These are phyloP conservation scores for Sthenelais limicola DNA, from an alignment of 2,888 invertebrate genomes.

Conservation along the genomic window DNA sequence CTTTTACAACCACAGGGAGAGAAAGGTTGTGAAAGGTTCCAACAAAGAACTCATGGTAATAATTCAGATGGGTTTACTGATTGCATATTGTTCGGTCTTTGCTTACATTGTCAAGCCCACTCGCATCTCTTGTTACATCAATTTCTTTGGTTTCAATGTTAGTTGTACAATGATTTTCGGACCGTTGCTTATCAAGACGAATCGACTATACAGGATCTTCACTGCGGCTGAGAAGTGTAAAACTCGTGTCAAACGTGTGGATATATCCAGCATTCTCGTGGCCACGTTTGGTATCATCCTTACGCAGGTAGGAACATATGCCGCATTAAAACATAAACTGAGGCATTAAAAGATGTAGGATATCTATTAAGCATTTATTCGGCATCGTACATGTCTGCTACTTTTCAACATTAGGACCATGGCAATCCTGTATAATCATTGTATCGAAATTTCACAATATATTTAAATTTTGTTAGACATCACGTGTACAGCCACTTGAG, in stretches of 20 bases:
- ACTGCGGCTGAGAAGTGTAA: conserved; percentile 29
- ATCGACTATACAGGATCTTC: conserved; percentile 31
- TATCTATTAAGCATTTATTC: too few species aligned
- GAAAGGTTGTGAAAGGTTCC: conserved; percentile 34
- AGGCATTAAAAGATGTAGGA: too few species aligned
- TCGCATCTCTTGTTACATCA: neutral
- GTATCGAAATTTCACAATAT: too few species aligned
- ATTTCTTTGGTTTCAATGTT: conserved; percentile 26
- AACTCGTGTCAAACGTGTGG: neutral
- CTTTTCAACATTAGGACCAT: too few species aligned
- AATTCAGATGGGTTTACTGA: conserved; percentile 7
- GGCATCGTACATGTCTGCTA: too few species aligned
- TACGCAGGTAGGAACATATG: too few species aligned
- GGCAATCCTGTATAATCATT: too few species aligned
- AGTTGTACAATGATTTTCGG: conserved; percentile 35
- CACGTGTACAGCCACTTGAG: too few species aligned
- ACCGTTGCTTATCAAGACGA: conserved; percentile 27
- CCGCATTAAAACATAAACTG: too few species aligned
- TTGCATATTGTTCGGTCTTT: conserved; percentile 13
- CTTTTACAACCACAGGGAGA: conserved; percentile 17
- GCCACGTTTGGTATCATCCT: too few species aligned
- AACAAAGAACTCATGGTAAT: conserved; percentile 21
- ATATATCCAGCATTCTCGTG: too few species aligned
- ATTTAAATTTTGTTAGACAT: too few species aligned
- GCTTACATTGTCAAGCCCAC: conserved; percentile 24